Base-by-base conservation (phyloP, 2,888 invertebrate genomes). In the Phlogophora meticulosa region DNA sequence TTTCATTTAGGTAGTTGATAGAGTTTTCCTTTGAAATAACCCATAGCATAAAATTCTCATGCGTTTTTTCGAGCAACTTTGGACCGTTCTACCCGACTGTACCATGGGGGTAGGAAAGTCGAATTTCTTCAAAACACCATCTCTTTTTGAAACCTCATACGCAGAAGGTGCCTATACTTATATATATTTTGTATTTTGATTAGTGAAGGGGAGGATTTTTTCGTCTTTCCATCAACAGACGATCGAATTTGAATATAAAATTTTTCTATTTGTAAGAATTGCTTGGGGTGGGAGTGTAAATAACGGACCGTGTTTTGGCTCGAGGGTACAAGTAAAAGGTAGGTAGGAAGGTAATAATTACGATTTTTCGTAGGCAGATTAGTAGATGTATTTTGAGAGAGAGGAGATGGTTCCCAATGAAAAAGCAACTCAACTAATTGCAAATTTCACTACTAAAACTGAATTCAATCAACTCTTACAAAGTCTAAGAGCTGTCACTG, bases 121-220 rank as follows among this genome's bases (percentile, higher is more conserved):
- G 88, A 91, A 91, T 92, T 94, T 93, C 93, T 93, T 93, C 84
- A 84, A 86, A 86, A 85, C 85, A 89, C 90, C 88, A 84, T 17
- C 53, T 86, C 87, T 76, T 88, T 90, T 92, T 90, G 91, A 89
- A 91, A 90, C 88, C 87, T 85, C 87, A 91, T 90, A 91, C 88
- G 84, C 82, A 70, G 72, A 67, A 79, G 74, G 60, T 76, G 5
- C 28, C 28, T 28, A 78, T 88, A 87, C 7, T 32, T 68, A 67
- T 48, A 65, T 48, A 65, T 52, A 66, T 89, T 89, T 86, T 84
- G 84, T 84, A 82, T 28, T 28, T 28, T 75, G 65, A 77, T 80
- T 74, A 71, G 74, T 68, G 69, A 69, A 72, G 80, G 85, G 84
- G 83, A 72, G 85, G 82, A 81, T 87, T 86, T 85, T 85, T 82